Percentiles rank a stretch among this genome's conserved stretches.
phyloP scores from a whole-genome alignment of 2,797 vertebrate species.

The Lagocephalus sceleratus region DNA sequence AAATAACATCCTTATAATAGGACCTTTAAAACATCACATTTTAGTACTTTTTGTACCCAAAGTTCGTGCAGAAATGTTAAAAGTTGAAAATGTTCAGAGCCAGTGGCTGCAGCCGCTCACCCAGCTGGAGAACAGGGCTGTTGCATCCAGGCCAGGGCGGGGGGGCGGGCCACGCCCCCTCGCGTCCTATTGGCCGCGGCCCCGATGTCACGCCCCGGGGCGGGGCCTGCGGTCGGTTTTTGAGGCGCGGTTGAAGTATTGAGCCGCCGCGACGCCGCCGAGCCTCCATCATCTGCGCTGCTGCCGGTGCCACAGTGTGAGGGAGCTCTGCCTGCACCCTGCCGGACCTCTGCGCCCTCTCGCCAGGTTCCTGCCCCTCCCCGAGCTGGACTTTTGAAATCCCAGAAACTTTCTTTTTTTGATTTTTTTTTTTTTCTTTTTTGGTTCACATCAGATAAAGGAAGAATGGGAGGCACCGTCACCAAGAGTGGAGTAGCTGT shows the following conservation, averaged over 20 bases:
- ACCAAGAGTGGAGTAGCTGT: slow-evolving; percentile 85
- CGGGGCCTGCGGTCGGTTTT: slow-evolving; percentile 64
- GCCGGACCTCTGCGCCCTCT: slow-evolving; percentile 44
- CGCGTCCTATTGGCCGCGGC: slow-evolving; percentile 54
- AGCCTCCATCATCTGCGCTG: slow-evolving; percentile 74
- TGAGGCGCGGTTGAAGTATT: slow-evolving; percentile 74
- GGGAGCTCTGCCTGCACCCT: no score
- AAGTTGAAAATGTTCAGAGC: slow-evolving; percentile 3
- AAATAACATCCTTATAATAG: no score
- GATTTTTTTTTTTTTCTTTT: slow-evolving; percentile 54
- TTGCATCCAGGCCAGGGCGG: slow-evolving; percentile 22
- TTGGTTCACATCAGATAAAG: slow-evolving; percentile 53
- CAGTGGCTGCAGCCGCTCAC: slow-evolving; percentile 7
- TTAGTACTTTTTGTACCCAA: no score
- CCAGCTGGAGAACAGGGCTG: slow-evolving; percentile 19
- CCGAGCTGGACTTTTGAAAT: slow-evolving; percentile 65
- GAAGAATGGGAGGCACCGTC: slow-evolving; percentile 87
- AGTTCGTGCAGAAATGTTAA: slow-evolving; percentile 5
- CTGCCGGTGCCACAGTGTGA: no score
- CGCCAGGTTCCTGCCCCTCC: slow-evolving; percentile 30
- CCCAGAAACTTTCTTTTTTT: slow-evolving; percentile 55
- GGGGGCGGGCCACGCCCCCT: slow-evolving; percentile 32
- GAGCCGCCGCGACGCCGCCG: slow-evolving; percentile 54
- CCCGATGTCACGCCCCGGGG: slow-evolving; percentile 63
- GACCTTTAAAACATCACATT: no score